Evolutionary conservation across 2,888 invertebrate species (phyloP).

Genomic region (Xanthorhoe spadicearia): DNA sequence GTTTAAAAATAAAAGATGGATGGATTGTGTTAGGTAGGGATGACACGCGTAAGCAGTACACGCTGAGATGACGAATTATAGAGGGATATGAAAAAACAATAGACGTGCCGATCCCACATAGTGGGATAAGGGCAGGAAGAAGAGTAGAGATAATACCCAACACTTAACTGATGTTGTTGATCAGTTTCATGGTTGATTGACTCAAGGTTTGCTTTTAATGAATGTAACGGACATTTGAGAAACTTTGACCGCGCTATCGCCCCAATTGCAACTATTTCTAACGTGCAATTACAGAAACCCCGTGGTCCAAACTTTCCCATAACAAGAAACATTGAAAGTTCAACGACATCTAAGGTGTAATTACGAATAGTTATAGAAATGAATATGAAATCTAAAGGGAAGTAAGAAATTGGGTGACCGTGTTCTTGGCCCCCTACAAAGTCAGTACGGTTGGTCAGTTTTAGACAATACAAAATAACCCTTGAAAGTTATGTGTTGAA

Average conservation of each 20-base stretch:
- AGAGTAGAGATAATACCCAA: no score
- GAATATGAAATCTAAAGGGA: slow-evolving; percentile 66
- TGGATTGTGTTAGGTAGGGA: no score
- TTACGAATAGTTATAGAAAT: slow-evolving; percentile 68
- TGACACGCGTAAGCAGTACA: no score
- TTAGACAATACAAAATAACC: slow-evolving; percentile 74
- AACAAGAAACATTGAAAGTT: slow-evolving; percentile 72
- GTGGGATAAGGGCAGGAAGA: no score
- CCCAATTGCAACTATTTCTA: slow-evolving; percentile 63
- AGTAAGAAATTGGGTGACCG: slow-evolving; percentile 79
- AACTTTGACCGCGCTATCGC: slow-evolving; percentile 53
- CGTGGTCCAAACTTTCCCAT: slow-evolving; percentile 74
- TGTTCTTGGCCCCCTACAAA: slow-evolving; percentile 71
- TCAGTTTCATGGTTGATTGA: slow-evolving; percentile 11
- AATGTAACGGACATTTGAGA: slow-evolving; percentile 36
- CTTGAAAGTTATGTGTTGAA: slow-evolving; percentile 62
- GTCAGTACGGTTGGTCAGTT: slow-evolving; percentile 80
- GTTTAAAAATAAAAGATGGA: no score
- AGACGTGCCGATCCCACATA: no score
- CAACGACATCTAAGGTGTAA: slow-evolving; percentile 80
- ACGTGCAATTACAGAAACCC: slow-evolving; percentile 65
- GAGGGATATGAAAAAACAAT: no score
- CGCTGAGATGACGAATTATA: no score
- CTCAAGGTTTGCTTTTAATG: slow-evolving; percentile 13
- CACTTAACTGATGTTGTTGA: no score